Base-by-base conservation (phyloP, 2,113 vertebrate species). In the Equus przewalskii region DNA sequence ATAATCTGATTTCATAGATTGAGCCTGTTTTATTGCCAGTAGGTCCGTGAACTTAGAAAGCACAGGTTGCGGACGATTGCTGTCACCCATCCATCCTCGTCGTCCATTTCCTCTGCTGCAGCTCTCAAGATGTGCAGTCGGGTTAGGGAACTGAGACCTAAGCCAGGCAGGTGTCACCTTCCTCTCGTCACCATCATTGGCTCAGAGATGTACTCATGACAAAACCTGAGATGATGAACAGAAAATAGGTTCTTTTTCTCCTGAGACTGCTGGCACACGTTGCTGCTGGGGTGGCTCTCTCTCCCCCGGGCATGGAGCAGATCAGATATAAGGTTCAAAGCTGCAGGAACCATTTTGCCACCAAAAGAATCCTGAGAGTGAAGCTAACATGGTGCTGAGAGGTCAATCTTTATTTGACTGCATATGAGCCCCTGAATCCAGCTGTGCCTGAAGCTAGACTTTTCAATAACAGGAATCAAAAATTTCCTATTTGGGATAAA, bases 381-480 rank as follows among this genome's bases (percentile, higher is more conserved):
- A 62, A 81, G 73, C 30, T 73, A 86, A 6, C 24, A 3, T 22
- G 22, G 33, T 86, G 67, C 62, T 41, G 62, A 69, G 69, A 24
- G 70, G 49, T 11, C 11, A 49, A 51, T 13, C 51, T 13, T 69
- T 22, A 76, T n/a, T n/a, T 82, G 67, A 87, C 10, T n/a, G 86
- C 44, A 41, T 8, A 19, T 16, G 84, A 95, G 44, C n/a, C 73
- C 64, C 30, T 49, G 72, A 65, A 67, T 65, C 56, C 67, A 69
- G 33, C 89, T 46, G 22, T 80, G 28, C 62, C 89, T 70, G 85
- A 56, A 72, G 81, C 49, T 10, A 85, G 70, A 22, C n/a, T 95
- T 36, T 49, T 54, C 30, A 90, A 28, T 41, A 33, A 44, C 70
- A 28, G 21, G n/a, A 15, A 65, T 41, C 13, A 73, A 88, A 96